These are phyloP conservation scores for Heliconius erato DNA, from an alignment of 2,888 invertebrate species.

Conservation along the genomic window DNA sequence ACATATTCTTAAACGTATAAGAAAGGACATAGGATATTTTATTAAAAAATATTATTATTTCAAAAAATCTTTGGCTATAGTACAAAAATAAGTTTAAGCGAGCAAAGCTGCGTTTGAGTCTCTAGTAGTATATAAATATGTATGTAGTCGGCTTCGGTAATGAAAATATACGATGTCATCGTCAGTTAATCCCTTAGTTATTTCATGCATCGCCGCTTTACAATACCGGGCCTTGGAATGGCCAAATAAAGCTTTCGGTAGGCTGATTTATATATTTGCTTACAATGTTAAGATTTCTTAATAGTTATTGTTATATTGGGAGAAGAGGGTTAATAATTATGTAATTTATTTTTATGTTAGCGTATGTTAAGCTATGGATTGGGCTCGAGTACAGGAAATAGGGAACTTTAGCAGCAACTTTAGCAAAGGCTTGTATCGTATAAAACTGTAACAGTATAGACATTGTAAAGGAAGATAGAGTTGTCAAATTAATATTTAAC, in stretches of 20 bases:
- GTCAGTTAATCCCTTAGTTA: constrained; percentile 73
- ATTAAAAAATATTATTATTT: no score
- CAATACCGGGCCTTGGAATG: constrained; percentile 31
- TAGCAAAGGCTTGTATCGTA: no score
- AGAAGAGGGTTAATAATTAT: background rate
- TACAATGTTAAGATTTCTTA: constrained; percentile 11
- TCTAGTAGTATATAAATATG: constrained; percentile 49
- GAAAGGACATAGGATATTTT: no score
- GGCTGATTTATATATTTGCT: constrained; percentile 28
- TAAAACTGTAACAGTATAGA: no score
- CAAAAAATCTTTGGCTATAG: no score
- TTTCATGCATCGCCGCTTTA: constrained; percentile 71
- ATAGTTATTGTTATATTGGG: constrained; percentile 20
- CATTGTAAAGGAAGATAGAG: no score
- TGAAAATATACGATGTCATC: constrained; percentile 79
- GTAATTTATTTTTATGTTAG: constrained; percentile 4
- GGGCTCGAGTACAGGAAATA: background rate
- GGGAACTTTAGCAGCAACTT: background rate
- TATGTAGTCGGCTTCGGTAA: constrained; percentile 55
- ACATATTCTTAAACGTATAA: no score
- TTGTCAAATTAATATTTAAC: no score
- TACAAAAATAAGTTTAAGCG: no score
- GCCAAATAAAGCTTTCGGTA: constrained; percentile 35
- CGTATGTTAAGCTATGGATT: background rate
- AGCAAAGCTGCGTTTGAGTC: background rate